Percentiles rank a stretch among this genome's conserved stretches.
phyloP scores from a whole-genome alignment of 2,797 vertebrate genomes.

The Anguilla megastoma region DNA sequence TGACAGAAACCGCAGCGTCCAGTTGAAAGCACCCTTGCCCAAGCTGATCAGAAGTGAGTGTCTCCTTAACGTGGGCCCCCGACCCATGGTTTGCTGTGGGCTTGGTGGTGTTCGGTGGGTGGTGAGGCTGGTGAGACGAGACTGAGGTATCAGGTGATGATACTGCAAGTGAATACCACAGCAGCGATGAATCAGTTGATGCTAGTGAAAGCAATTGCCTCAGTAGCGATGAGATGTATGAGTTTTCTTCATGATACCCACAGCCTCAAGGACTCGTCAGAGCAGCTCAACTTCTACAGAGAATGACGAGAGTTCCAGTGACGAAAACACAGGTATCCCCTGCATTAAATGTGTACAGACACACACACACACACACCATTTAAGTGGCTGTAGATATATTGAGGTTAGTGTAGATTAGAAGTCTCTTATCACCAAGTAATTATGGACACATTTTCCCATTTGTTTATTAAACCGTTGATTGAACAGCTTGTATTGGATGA shows the following conservation, averaged over 20 bases:
- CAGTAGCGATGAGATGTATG: background rate
- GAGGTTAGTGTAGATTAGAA: too few species aligned
- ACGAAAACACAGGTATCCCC: constrained; percentile 15
- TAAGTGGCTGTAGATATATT: too few species aligned
- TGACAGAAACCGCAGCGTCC: background rate
- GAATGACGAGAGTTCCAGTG: constrained; percentile 31
- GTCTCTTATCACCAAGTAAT: background rate
- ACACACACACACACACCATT: background rate
- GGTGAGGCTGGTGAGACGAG: background rate
- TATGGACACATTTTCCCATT: background rate
- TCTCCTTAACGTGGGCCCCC: background rate
- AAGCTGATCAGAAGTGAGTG: constrained; percentile 28
- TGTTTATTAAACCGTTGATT: background rate
- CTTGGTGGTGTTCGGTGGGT: background rate
- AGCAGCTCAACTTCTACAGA: constrained; percentile 30
- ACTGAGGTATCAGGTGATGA: background rate
- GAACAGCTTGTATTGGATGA: background rate
- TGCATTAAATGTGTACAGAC: background rate
- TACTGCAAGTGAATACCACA: background rate
- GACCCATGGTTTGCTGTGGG: background rate
- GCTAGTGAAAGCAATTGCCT: background rate
- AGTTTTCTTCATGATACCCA: background rate
- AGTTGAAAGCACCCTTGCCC: constrained; percentile 10
- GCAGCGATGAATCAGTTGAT: background rate
- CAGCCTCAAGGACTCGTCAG: constrained; percentile 1